These are phyloP conservation scores for Oscheius sp. DNA, from an alignment of 2,888 invertebrate genomes.

Conservation along the genomic window DNA sequence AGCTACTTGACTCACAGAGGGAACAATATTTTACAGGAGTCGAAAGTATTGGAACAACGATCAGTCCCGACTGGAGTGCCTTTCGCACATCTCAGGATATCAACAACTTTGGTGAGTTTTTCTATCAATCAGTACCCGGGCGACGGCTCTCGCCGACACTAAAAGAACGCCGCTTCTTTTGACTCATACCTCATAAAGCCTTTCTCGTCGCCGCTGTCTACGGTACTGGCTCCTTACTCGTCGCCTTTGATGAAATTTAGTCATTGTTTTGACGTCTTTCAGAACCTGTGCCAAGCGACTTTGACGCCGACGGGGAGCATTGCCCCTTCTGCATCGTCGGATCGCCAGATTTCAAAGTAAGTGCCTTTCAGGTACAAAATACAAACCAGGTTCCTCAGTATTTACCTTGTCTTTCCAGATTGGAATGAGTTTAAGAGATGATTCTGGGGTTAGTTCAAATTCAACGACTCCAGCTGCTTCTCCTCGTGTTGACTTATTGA, in stretches of 20 bases:
- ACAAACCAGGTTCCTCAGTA: neutral
- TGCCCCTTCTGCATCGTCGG: constrained; percentile 14
- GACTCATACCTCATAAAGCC: constrained; percentile 27
- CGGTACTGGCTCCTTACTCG: constrained; percentile 19
- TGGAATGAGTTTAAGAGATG: constrained; percentile 24
- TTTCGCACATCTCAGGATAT: constrained; percentile 9
- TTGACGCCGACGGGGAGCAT: neutral
- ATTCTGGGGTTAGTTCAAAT: constrained; percentile 24
- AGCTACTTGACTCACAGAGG: neutral
- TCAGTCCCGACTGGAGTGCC: neutral
- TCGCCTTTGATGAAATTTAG: constrained; percentile 11
- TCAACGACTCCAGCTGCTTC: constrained; percentile 21
- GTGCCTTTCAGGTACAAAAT: neutral
- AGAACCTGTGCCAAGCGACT: constrained; percentile 24
- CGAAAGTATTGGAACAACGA: constrained; percentile 10
- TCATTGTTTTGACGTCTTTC: constrained; percentile 22
- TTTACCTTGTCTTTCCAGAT: neutral
- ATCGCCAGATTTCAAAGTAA: neutral
- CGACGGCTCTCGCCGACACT: constrained; percentile 23
- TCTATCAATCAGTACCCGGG: too few species aligned
- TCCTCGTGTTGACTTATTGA: constrained; percentile 20
- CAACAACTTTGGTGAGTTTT: constrained; percentile 7
- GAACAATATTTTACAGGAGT: constrained; percentile 13
- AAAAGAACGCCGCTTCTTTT: too few species aligned
- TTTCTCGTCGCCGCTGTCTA: constrained; percentile 27